Conservation (phyloP, 2,888 invertebrate genomes). For the Antitype chi region DNA sequence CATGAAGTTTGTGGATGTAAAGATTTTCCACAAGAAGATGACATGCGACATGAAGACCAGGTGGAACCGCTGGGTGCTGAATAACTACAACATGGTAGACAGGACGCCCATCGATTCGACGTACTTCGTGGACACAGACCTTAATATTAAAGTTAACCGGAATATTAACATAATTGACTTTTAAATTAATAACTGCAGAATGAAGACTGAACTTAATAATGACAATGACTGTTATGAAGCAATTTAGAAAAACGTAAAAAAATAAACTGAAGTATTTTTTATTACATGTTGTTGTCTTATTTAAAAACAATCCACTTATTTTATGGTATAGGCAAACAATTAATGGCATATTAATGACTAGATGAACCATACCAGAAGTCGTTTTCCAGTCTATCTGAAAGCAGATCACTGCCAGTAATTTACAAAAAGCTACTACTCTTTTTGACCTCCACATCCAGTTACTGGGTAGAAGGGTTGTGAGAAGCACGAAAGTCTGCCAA, state of each 20-base stretch:
- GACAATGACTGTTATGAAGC: conserved; percentile 17
- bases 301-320: background rate
- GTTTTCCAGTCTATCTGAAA: too few species aligned
- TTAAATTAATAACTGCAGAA: conserved; percentile 32
- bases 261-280: conserved; percentile 46
- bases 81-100: conserved; percentile 79
- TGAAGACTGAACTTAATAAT: conserved; percentile 15
- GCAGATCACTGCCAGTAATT: too few species aligned
- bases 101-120: conserved; percentile 74
- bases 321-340: background rate
- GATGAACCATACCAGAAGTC: too few species aligned
- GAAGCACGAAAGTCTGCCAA: too few species aligned
- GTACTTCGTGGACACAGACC: conserved; percentile 78
- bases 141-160: conserved; percentile 65
- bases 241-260: conserved; percentile 41
- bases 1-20: conserved; percentile 92
- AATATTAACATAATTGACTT: conserved; percentile 55
- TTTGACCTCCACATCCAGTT: too few species aligned
- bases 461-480: too few species aligned
- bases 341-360: background rate
- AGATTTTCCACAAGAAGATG: conserved; percentile 91
- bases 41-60: conserved; percentile 85
- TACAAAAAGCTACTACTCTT: too few species aligned
- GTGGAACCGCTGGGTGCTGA: conserved; percentile 83
- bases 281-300: conserved; percentile 22